A percentile compares a stretch with the other conserved stretches of the same genome.
phyloP scores from a whole-genome alignment of 2,888 invertebrate species.

The Eupeodes luniger region DNA sequence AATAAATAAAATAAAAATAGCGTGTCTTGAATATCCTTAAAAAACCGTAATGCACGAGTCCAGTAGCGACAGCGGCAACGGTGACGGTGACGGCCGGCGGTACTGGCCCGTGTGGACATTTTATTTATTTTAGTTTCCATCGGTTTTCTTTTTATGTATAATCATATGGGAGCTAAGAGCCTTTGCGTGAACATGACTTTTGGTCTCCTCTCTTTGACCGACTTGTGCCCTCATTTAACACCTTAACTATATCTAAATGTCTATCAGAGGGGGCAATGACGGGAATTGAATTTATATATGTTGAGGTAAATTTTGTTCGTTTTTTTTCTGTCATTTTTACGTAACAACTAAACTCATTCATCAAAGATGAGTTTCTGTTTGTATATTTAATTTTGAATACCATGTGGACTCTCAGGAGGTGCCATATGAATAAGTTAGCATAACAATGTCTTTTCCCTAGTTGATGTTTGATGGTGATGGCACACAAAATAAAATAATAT shows the following conservation, averaged over 20 bases:
- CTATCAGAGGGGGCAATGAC: slow-evolving; percentile 45
- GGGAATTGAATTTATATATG: slow-evolving; percentile 70
- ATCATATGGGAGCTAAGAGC: slow-evolving; percentile 17
- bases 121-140: slow-evolving; percentile 61
- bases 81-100: background rate
- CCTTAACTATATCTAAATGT: slow-evolving; percentile 20
- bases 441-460: slow-evolving; percentile 36
- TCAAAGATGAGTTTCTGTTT: slow-evolving; percentile 48
- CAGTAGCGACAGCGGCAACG: background rate
- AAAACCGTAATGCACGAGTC: slow-evolving; percentile 31
- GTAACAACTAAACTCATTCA: slow-evolving; percentile 51
- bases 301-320: slow-evolving; percentile 44
- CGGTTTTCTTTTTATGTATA: background rate
- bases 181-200: slow-evolving; percentile 46
- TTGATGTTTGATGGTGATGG: slow-evolving; percentile 48
- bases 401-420: slow-evolving; percentile 13
- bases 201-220: slow-evolving; percentile 63
- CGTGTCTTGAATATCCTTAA: slow-evolving; percentile 55
- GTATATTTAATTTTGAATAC: slow-evolving; percentile 2
- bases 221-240: slow-evolving; percentile 75
- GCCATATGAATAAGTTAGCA: slow-evolving; percentile 37
- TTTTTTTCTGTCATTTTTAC: slow-evolving; percentile 24
- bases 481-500: background rate
- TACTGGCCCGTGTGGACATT: slow-evolving; percentile 49
- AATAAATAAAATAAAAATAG: slow-evolving; percentile 70